A percentile compares a stretch with the other conserved stretches of the same genome.
These are phyloP conservation scores for Myiozetetes cayanensis DNA, from an alignment of 2,113 vertebrate genomes.

Conservation along the genomic window DNA sequence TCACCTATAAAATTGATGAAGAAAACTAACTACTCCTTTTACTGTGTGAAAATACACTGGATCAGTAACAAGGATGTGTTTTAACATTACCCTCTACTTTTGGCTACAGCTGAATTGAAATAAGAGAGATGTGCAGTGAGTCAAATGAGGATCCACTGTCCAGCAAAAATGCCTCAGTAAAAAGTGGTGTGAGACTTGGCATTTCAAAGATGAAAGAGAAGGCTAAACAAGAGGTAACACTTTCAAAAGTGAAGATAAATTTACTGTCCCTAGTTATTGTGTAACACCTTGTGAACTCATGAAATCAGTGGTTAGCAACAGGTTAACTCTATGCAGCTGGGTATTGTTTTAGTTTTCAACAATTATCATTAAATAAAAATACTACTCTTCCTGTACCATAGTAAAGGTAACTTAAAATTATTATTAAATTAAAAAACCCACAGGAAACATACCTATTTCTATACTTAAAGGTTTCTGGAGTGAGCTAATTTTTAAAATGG, in stretches of 20 bases:
- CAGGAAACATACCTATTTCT: neutral
- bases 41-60: neutral
- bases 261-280: neutral
- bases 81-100: neutral
- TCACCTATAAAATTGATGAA: neutral
- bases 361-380: neutral
- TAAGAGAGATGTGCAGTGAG: neutral
- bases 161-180: neutral
- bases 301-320: neutral
- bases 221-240: neutral
- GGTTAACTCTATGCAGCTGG: neutral
- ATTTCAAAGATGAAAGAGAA: neutral
- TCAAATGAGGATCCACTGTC: neutral
- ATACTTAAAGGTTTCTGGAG: neutral
- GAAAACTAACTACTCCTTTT: neutral
- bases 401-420: neutral
- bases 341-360: neutral
- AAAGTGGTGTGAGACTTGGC: neutral
- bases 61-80: neutral
- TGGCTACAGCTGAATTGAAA: neutral
- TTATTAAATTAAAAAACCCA: neutral
- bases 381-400: neutral
- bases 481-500: slow-evolving; percentile 1
- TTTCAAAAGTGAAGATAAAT: neutral
- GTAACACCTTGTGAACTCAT: neutral